Conservation (phyloP, 2,113 vertebrate genomes). For the Canis aureus region DNA sequence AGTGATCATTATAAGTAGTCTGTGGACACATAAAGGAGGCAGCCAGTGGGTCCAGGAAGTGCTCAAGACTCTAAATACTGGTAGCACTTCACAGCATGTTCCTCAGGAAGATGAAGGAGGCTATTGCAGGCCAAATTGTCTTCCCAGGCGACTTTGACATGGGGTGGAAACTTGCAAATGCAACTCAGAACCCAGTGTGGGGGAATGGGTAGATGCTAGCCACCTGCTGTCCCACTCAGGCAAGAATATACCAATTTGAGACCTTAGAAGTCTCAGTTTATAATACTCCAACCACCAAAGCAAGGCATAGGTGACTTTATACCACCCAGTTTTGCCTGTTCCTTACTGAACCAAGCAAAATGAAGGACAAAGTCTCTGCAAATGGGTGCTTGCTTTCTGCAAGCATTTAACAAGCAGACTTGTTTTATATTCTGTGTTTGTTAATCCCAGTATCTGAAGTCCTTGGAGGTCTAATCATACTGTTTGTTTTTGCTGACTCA, state of each 20-base stretch:
- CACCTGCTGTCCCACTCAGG: not conserved
- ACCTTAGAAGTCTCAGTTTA: not conserved
- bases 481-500: conserved; percentile 48
- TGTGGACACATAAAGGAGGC: not conserved
- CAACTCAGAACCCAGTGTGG: not conserved
- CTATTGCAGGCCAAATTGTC: not conserved
- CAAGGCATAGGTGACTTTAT: not conserved
- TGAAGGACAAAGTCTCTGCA: not conserved
- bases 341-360: not conserved
- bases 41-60: not conserved
- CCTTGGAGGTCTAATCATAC: not conserved
- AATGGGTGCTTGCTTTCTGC: not conserved
- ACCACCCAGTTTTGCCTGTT: not conserved
- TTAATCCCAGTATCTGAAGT: not conserved
- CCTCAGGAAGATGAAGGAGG: not conserved
- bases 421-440: conserved; percentile 2
- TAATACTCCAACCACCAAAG: not conserved
- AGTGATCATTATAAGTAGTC: not conserved
- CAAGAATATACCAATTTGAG: not conserved
- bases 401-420: not conserved
- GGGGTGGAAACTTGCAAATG: not conserved
- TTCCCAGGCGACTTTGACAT: not conserved
- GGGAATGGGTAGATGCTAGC: not conserved
- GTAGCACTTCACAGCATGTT: not conserved
- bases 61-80: not conserved